Evolutionary conservation across 2,113 vertebrate species (phyloP).

Genomic region (Pelecanus crispus): DNA sequence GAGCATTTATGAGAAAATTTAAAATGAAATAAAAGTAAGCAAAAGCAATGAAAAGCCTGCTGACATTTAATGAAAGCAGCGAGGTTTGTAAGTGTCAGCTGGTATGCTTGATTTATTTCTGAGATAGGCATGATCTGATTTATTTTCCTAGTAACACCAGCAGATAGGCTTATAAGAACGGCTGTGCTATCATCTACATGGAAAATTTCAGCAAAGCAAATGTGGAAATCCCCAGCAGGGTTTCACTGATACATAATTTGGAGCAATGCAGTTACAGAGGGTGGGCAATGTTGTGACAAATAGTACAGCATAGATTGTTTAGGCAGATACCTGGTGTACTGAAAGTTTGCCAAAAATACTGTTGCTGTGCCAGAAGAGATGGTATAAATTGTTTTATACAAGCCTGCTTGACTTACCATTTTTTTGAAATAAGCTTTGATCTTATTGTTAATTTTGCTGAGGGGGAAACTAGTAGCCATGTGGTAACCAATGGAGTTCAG

Average conservation of each 20-base stretch:
- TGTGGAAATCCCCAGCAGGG: background rate
- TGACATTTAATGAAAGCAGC: background rate
- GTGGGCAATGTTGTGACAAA: background rate
- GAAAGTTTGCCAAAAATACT: background rate
- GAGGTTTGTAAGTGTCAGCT: background rate
- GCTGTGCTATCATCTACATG: background rate
- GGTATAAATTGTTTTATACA: background rate
- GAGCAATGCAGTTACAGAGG: background rate
- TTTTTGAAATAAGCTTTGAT: background rate
- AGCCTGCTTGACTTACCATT: background rate
- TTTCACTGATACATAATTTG: background rate
- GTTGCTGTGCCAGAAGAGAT: background rate
- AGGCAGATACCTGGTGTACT: background rate
- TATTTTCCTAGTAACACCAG: background rate
- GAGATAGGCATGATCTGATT: background rate
- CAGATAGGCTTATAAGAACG: background rate
- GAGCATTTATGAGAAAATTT: background rate
- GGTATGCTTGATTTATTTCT: slow-evolving; percentile 13
- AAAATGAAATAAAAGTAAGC: background rate
- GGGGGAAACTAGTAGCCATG: background rate
- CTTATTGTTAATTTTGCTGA: background rate
- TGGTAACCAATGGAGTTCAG: background rate
- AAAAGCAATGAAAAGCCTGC: background rate
- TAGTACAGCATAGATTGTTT: background rate
- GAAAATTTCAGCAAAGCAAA: background rate